Base-by-base conservation (phyloP, 2,113 vertebrate genomes). In the Cephalopterus ornatus region DNA sequence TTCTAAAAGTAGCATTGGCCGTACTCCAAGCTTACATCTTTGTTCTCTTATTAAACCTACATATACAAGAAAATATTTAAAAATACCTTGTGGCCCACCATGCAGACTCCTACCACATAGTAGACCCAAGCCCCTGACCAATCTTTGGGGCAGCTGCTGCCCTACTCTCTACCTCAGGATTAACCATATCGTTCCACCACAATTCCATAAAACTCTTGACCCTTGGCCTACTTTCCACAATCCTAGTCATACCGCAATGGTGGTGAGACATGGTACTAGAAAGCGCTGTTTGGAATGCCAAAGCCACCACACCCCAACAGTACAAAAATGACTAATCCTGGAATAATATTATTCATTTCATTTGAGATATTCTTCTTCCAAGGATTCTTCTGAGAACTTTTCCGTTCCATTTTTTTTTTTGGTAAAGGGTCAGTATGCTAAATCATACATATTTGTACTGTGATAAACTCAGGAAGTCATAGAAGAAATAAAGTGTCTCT, bases 261-360 rank as follows among this genome's bases (percentile, higher is more conserved):
- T 26, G 24, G 47, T 0, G 4, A 24, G n/a, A 70, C 0, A 4
- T 23, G 4, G 10, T 46, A 7, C 0, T 0, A 37, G 32, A 26
- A 5, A 5, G 35, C 2, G 11, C 23, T n/a, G n/a, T n/a, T n/a
- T n/a, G n/a, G n/a, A n/a, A 11, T 58, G 66, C 32, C 33, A 33
- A 11, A 33, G 52, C 8, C 12, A 33, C 4, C 32, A 23, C 6
- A 65, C 32, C 8, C 26, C 18, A 33, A 5, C 8, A 0, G 1
- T 33, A 9, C 27, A 27, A 23, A 81, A 74, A 23, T 9, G 22
- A 8, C 35, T 44, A 4, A 42, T 42, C 42, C 42, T 0, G 1
- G 27, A 52, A 28, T 28, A 28, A 44, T n/a, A 18, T 9, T 59
- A 6, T 44, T 74, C 2, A 44, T 23, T 2, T 37, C 44, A 39